These are phyloP conservation scores for Boloria euphrosyne DNA, from an alignment of 2,888 invertebrate genomes.

Conservation along the genomic window DNA sequence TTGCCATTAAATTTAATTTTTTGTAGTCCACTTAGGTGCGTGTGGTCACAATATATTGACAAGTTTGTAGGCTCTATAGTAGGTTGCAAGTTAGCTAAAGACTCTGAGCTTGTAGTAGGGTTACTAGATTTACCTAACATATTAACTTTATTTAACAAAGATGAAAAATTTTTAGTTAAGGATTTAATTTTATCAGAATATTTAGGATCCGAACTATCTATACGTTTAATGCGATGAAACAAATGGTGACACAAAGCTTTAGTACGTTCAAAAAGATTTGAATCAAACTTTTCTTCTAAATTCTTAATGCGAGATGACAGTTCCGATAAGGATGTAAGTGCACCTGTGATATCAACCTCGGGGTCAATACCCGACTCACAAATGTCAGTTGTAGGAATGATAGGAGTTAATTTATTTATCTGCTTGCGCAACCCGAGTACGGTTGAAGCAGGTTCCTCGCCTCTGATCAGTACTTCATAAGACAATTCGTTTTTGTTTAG, in stretches of 20 bases:
- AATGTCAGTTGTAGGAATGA: not conserved
- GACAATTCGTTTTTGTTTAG: no score
- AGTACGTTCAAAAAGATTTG: constrained; percentile 4
- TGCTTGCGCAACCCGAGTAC: constrained; percentile 12
- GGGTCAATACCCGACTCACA: no score
- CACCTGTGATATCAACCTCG: no score
- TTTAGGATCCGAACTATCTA: constrained; percentile 1
- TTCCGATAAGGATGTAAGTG: no score
- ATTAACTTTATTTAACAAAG: not conserved
- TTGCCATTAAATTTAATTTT: constrained; percentile 34
- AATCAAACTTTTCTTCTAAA: not conserved
- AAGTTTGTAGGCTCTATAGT: not conserved
- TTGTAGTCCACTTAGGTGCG: not conserved
- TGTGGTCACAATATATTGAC: not conserved
- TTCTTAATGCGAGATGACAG: no score
- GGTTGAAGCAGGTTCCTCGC: constrained; percentile 4
- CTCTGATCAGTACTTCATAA: constrained; percentile 11
- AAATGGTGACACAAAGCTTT: constrained; percentile 29
- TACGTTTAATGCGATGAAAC: constrained; percentile 33
- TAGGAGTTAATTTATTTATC: constrained; percentile 6
- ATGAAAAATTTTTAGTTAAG: not conserved
- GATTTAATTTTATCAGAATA: not conserved
- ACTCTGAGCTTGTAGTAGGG: constrained; percentile 3
- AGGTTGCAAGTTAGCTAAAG: not conserved
- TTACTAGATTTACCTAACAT: constrained; percentile 3